Evolutionary conservation across 2,888 invertebrate genomes (phyloP).

Genomic region (Pseudanteris insignis): DNA sequence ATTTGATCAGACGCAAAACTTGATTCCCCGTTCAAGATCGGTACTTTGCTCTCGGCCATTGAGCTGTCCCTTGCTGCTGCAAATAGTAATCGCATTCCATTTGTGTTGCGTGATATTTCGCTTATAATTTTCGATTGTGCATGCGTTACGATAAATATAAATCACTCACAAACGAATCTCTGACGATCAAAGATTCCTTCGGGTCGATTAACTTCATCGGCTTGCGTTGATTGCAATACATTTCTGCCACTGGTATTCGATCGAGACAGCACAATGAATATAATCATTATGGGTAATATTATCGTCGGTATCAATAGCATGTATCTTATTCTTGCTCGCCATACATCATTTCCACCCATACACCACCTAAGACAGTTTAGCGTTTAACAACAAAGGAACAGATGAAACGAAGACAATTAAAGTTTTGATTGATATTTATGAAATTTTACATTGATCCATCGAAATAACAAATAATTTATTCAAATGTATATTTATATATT

Average conservation of each 20-base stretch:
- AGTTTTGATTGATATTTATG: too few species aligned
- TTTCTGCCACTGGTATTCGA: constrained; percentile 52
- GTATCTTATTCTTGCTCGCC: constrained; percentile 64
- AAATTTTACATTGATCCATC: too few species aligned
- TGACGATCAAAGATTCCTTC: constrained; percentile 25
- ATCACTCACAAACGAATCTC: constrained; percentile 33
- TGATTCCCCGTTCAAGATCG: constrained; percentile 73
- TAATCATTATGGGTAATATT: constrained; percentile 61
- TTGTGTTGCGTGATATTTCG: constrained; percentile 6
- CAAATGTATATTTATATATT: too few species aligned
- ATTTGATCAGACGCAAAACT: constrained; percentile 71
- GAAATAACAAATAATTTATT: too few species aligned
- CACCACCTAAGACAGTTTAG: constrained; percentile 62
- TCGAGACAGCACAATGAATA: constrained; percentile 57
- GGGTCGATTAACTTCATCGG: constrained; percentile 18
- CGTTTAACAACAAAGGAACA: not conserved
- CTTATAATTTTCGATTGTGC: not conserved
- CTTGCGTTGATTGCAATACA: constrained; percentile 38
- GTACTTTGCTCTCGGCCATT: constrained; percentile 71
- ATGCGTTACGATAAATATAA: constrained; percentile 12
- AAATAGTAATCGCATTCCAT: constrained; percentile 11
- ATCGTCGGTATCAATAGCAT: constrained; percentile 65
- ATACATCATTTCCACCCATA: constrained; percentile 65
- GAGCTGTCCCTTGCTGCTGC: constrained; percentile 33
- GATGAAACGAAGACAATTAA: too few species aligned